Conservation (phyloP, 2,797 vertebrate genomes). For the Premnoplex brunnescens region DNA sequence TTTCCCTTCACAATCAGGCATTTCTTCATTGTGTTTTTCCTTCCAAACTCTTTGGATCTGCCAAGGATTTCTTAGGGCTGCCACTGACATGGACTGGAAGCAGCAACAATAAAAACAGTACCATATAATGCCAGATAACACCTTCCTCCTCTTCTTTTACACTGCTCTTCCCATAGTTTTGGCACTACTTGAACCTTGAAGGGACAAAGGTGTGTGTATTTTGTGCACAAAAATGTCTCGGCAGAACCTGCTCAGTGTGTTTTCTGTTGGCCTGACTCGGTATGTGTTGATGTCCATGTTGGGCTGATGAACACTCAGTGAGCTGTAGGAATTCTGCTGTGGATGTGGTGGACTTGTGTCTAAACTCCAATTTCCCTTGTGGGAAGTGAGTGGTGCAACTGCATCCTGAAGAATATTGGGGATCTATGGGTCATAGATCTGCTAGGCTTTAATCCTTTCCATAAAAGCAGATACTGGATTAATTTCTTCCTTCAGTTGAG, state of each 20-base stretch:
- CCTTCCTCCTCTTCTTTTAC: neutral
- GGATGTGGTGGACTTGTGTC: neutral
- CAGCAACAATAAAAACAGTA: neutral
- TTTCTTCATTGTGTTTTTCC: neutral
- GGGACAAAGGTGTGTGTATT: neutral
- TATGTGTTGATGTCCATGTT: rapidly evolving
- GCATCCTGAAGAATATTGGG: neutral
- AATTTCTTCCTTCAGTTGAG: neutral
- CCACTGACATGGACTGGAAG: neutral
- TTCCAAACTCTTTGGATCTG: neutral
- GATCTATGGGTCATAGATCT: neutral
- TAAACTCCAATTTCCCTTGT: neutral
- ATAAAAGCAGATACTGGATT: neutral
- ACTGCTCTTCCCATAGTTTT: neutral
- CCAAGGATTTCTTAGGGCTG: neutral
- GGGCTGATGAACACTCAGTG: rapidly evolving
- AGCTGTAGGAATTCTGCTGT: neutral
- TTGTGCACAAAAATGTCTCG: neutral
- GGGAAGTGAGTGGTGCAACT: neutral
- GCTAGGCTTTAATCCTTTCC: neutral
- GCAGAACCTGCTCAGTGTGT: neutral
- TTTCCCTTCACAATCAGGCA: neutral
- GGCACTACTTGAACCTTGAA: neutral
- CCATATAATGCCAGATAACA: neutral
- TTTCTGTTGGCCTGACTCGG: neutral